These are phyloP conservation scores for Caerostris extrusa DNA, from an alignment of 1,140 invertebrate genomes.

Conservation along the genomic window DNA sequence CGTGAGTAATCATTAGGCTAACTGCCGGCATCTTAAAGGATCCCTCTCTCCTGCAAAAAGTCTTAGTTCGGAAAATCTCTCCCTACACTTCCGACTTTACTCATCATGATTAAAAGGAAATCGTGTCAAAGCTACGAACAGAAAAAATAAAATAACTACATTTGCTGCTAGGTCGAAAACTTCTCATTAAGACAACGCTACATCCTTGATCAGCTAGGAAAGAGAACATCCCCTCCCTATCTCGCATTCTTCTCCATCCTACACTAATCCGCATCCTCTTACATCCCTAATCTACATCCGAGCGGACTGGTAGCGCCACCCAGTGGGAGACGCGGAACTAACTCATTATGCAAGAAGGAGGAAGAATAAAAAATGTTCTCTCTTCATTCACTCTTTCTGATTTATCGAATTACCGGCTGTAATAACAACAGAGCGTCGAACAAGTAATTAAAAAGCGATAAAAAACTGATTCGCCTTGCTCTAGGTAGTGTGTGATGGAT, in stretches of 20 bases:
- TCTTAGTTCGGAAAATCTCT: slow-evolving; percentile 4
- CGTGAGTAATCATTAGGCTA: slow-evolving; percentile 28
- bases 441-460: slow-evolving; percentile 76
- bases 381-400: slow-evolving; percentile 53
- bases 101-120: slow-evolving; percentile 30
- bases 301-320: slow-evolving; percentile 54
- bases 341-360: slow-evolving; percentile 60
- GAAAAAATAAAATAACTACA: slow-evolving; percentile 19
- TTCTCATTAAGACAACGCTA: slow-evolving; percentile 20
- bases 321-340: slow-evolving; percentile 28
- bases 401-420: slow-evolving; percentile 76
- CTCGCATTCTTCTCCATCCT: slow-evolving; percentile 15
- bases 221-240: slow-evolving; percentile 36
- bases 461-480: slow-evolving; percentile 59
- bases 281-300: slow-evolving; percentile 50
- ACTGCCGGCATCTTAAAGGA: slow-evolving; percentile 32
- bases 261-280: slow-evolving; percentile 53
- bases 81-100: slow-evolving; percentile 46
- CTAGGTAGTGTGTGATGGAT: slow-evolving; percentile 56
- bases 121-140: slow-evolving; percentile 6
- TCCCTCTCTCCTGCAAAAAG: not conserved
- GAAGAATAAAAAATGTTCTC: slow-evolving; percentile 68
- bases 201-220: not conserved
- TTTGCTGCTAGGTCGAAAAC: not conserved
- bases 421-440: slow-evolving; percentile 74